Conservation (phyloP, 2,113 vertebrate genomes). For the Lophotis ruficrista region DNA sequence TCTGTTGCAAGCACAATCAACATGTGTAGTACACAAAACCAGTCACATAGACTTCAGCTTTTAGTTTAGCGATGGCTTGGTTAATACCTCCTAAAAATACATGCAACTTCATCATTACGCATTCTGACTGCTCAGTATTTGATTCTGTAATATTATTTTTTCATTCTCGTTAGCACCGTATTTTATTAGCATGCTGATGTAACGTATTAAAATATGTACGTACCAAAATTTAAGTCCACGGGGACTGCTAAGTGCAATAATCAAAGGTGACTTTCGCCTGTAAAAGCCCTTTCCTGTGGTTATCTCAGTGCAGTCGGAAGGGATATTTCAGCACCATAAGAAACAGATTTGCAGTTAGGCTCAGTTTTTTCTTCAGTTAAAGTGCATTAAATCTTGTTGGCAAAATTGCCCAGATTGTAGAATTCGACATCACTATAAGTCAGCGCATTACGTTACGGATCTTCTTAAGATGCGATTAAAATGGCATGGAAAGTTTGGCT, state of each 20-base stretch:
- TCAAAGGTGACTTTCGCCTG: slow-evolving; percentile 80
- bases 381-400: slow-evolving; percentile 79
- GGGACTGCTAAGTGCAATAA: slow-evolving; percentile 78
- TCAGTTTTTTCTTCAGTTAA: slow-evolving; percentile 81
- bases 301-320: slow-evolving; percentile 79
- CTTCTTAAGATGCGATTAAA: slow-evolving; percentile 66
- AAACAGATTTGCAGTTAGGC: slow-evolving; percentile 77
- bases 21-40: slow-evolving; percentile 49
- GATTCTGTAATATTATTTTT: neutral
- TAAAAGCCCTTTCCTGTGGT: slow-evolving; percentile 78
- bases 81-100: slow-evolving; percentile 55
- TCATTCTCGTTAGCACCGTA: neutral
- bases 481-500: slow-evolving; percentile 77
- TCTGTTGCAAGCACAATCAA: slow-evolving; percentile 43
- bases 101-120: slow-evolving; percentile 58
- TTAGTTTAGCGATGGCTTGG: slow-evolving; percentile 41
- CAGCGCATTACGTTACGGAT: slow-evolving; percentile 57
- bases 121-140: slow-evolving; percentile 32
- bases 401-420: slow-evolving; percentile 73
- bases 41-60: slow-evolving; percentile 26
- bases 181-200: slow-evolving; percentile 72
- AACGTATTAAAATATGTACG: slow-evolving; percentile 72
- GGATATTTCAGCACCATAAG: slow-evolving; percentile 83
- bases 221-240: slow-evolving; percentile 82
- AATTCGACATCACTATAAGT: slow-evolving; percentile 74